Evolutionary conservation across 2,888 invertebrate genomes (phyloP).

Genomic region (Lapara coniferarum): DNA sequence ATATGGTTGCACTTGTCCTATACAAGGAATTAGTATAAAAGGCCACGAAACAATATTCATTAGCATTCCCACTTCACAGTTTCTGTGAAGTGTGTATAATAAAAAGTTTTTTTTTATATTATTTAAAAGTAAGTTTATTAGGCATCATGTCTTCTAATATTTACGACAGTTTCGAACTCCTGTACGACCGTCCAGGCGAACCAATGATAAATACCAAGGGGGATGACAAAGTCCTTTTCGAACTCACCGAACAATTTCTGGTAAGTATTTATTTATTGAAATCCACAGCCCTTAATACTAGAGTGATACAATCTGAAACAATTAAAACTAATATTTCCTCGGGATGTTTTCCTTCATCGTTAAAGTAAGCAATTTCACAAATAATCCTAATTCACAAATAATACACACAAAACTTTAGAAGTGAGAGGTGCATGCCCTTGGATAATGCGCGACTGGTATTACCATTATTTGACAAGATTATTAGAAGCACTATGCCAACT

Average conservation of each 20-base stretch:
- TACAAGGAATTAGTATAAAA: constrained; percentile 43
- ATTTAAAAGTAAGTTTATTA: constrained; percentile 31
- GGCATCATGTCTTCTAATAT: constrained; percentile 55
- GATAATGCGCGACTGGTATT: no score
- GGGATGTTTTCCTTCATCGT: no score
- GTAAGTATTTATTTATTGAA: constrained; percentile 84
- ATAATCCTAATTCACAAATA: no score
- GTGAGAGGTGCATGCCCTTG: no score
- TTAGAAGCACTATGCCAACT: no score
- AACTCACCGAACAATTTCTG: constrained; percentile 84
- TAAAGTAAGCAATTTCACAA: no score
- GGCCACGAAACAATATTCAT: constrained; percentile 8
- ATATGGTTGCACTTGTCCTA: constrained; percentile 46
- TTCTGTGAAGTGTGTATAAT: constrained; percentile 64
- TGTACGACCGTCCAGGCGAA: constrained; percentile 86
- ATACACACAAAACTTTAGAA: no score
- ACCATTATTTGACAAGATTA: no score
- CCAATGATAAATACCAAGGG: constrained; percentile 86
- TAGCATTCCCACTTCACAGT: constrained; percentile 67
- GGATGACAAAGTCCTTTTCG: constrained; percentile 83
- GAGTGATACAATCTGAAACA: no score
- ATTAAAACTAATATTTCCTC: neutral
- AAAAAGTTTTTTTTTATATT: constrained; percentile 29
- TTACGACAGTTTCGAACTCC: constrained; percentile 56
- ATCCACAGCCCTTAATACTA: no score